A percentile compares a stretch with the other conserved stretches of the same genome.
Evolutionary conservation across 2,797 vertebrate genomes (phyloP).

Genomic region (Orientallactaga sibirica): DNA sequence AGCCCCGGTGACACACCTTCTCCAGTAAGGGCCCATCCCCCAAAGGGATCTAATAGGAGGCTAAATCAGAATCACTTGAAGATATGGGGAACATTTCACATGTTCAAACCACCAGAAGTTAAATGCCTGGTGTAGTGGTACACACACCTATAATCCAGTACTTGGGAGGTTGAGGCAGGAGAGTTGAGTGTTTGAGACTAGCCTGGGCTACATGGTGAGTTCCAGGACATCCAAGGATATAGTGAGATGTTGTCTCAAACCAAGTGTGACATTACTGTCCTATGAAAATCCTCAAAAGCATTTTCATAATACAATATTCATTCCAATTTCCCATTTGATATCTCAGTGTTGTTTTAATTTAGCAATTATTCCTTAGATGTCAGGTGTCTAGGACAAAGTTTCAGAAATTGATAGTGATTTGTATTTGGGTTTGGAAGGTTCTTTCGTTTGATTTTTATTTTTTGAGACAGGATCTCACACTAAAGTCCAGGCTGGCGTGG

Average conservation of each 20-base stretch:
- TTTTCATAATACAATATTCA: background rate
- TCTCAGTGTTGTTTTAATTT: background rate
- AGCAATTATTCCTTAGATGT: background rate
- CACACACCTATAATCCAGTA: background rate
- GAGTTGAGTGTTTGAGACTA: background rate
- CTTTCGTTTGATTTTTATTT: background rate
- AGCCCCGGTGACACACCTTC: too few relatives aligned
- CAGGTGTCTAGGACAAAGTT: background rate
- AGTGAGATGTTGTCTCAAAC: background rate
- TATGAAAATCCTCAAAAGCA: background rate
- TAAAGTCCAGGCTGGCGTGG: background rate
- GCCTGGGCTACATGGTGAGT: background rate
- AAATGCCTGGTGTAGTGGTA: background rate
- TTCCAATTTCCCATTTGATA: background rate
- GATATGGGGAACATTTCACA: too few relatives aligned
- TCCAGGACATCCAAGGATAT: background rate
- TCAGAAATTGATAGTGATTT: background rate
- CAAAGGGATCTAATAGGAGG: too few relatives aligned
- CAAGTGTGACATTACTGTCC: background rate
- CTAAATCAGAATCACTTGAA: too few relatives aligned
- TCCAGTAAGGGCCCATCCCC: too few relatives aligned
- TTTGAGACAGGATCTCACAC: background rate
- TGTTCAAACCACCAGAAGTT: background rate
- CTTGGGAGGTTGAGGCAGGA: background rate
- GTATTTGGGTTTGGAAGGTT: background rate